Conservation (phyloP, 2,113 vertebrate genomes). For the Larimichthys polyactis region DNA sequence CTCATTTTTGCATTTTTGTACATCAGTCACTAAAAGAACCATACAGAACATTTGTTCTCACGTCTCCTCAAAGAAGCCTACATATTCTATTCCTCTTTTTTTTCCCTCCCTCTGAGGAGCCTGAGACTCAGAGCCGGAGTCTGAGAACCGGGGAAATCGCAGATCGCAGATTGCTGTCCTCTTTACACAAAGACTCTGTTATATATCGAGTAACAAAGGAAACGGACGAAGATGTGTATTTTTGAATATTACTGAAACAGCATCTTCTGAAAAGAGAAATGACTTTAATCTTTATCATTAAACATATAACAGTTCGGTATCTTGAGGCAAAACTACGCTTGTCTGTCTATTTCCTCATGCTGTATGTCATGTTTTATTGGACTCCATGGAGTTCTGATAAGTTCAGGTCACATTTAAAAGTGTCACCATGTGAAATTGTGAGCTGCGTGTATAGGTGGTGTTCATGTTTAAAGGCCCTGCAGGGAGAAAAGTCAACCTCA, state of each 20-base stretch:
- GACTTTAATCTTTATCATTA: neutral
- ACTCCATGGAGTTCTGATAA: too few relatives aligned
- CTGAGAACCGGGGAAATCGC: neutral
- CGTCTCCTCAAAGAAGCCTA: neutral
- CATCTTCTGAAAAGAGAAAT: neutral
- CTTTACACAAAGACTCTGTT: neutral
- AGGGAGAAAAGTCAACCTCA: conserved; percentile 28
- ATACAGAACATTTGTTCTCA: too few relatives aligned
- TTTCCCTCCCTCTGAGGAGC: too few relatives aligned
- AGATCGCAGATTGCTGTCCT: too few relatives aligned
- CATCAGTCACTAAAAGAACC: too few relatives aligned
- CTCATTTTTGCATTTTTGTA: too few relatives aligned
- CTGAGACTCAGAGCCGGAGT: too few relatives aligned
- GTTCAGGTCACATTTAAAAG: too few relatives aligned
- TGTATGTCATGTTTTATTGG: neutral
- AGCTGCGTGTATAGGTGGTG: neutral
- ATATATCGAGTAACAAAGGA: neutral
- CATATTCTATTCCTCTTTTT: neutral
- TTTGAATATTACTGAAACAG: neutral
- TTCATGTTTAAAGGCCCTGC: neutral
- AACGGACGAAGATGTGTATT: neutral
- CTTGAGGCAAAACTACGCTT: neutral
- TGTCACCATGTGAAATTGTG: neutral
- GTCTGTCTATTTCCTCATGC: neutral
- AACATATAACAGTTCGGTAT: too few relatives aligned